Conservation (phyloP, 2,888 invertebrate genomes). For the Frankliniella fusca region DNA sequence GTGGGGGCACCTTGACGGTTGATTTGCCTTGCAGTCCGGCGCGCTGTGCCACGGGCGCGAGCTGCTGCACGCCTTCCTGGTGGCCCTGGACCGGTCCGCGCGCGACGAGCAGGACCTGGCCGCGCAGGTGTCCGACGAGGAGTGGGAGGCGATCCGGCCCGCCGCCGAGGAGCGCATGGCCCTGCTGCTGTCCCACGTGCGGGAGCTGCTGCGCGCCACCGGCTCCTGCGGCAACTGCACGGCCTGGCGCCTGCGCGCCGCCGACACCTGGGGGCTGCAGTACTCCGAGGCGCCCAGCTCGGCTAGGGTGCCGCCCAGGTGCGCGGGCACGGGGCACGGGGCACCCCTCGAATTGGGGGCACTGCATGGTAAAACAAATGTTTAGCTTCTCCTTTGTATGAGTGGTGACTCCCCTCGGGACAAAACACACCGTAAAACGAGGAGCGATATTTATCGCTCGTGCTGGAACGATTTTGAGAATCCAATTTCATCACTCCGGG, state of each 20-base stretch:
- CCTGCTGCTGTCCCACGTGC: slow-evolving; percentile 59
- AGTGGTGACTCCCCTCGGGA: too few species aligned
- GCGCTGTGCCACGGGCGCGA: slow-evolving; percentile 66
- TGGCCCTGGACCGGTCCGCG: slow-evolving; percentile 64
- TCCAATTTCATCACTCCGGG: too few species aligned
- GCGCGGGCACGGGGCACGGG: too few species aligned
- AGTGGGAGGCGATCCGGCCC: slow-evolving; percentile 76
- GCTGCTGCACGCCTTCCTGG: slow-evolving; percentile 60
- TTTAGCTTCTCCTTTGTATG: too few species aligned
- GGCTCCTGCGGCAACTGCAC: slow-evolving; percentile 55
- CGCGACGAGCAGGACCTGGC: slow-evolving; percentile 67
- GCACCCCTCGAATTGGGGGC: too few species aligned
- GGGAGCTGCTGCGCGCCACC: slow-evolving; percentile 45
- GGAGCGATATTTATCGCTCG: too few species aligned
- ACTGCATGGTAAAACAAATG: too few species aligned
- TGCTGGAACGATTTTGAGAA: too few species aligned
- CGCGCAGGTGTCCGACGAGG: slow-evolving; percentile 74
- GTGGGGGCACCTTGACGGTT: too few species aligned
- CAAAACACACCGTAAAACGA: too few species aligned
- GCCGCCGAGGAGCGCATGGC: slow-evolving; percentile 62
- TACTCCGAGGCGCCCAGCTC: slow-evolving; percentile 38
- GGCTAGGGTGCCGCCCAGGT: background rate
- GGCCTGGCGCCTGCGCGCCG: slow-evolving; percentile 55
- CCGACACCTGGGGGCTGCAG: slow-evolving; percentile 55
- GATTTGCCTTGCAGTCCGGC: slow-evolving; percentile 45